These are phyloP conservation scores for Ochropacha duplaris DNA, from an alignment of 2,888 invertebrate genomes.

Conservation along the genomic window DNA sequence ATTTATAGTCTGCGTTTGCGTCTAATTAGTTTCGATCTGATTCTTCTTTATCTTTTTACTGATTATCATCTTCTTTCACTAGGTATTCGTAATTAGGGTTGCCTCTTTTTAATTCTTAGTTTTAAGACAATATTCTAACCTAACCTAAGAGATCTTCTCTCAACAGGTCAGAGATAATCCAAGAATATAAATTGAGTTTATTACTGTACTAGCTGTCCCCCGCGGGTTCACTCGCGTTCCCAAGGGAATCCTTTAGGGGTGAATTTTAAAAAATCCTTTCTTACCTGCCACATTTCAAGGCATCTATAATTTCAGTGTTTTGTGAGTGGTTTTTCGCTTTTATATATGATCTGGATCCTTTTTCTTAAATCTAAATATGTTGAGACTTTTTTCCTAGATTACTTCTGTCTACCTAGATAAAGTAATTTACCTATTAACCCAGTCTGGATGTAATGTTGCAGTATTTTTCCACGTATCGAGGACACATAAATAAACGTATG, in stretches of 20 bases:
- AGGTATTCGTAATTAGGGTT: background rate
- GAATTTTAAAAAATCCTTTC: too few relatives aligned
- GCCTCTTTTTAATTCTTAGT: background rate
- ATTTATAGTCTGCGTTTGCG: background rate
- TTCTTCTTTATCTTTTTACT: background rate
- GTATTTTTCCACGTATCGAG: background rate
- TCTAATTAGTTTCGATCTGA: background rate
- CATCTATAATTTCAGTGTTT: too few relatives aligned
- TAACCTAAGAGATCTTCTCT: too few relatives aligned
- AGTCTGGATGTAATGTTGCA: background rate
- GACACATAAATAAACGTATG: background rate
- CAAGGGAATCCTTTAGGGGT: too few relatives aligned
- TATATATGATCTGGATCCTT: background rate
- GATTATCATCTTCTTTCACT: background rate
- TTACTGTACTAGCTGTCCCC: too few relatives aligned
- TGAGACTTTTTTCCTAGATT: background rate
- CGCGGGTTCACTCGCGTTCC: too few relatives aligned
- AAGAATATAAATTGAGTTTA: too few relatives aligned
- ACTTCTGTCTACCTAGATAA: background rate
- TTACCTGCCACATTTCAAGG: too few relatives aligned
- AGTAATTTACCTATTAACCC: background rate
- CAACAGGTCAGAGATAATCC: too few relatives aligned
- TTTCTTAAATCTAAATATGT: background rate
- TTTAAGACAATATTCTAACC: background rate
- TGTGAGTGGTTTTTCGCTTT: too few relatives aligned